These are phyloP conservation scores for Aphodius granarius DNA, from an alignment of 2,888 invertebrate genomes.

Conservation along the genomic window DNA sequence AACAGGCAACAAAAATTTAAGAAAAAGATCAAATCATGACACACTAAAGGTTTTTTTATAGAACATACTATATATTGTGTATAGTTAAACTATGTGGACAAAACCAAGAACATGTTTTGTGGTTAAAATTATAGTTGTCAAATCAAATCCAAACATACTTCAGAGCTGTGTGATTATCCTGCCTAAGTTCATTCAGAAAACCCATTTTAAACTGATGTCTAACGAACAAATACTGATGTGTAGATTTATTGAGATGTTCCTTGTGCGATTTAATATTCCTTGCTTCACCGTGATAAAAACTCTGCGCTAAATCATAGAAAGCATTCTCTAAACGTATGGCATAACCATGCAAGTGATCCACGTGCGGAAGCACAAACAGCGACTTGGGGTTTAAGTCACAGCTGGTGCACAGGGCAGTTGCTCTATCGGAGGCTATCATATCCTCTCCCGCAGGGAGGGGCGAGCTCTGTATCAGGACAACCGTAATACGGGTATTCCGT, in stretches of 20 bases:
- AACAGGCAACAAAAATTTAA: slow-evolving; percentile 3
- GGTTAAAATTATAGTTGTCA: background rate
- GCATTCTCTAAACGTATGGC: slow-evolving; percentile 85
- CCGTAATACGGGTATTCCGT: slow-evolving; percentile 74
- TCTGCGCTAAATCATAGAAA: slow-evolving; percentile 90
- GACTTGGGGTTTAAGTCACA: slow-evolving; percentile 92
- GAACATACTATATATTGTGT: no score
- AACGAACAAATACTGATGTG: slow-evolving; percentile 90
- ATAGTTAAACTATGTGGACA: no score
- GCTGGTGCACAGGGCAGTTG: slow-evolving; percentile 84
- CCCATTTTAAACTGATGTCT: slow-evolving; percentile 97
- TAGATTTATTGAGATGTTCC: slow-evolving; percentile 87
- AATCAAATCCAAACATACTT: slow-evolving; percentile 58
- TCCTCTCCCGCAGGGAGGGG: slow-evolving; percentile 80
- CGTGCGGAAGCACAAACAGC: slow-evolving; percentile 84
- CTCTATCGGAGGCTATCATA: slow-evolving; percentile 84
- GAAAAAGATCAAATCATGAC: no score
- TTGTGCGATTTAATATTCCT: slow-evolving; percentile 85
- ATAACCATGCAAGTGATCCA: slow-evolving; percentile 80
- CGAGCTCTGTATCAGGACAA: slow-evolving; percentile 88
- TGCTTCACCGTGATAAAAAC: slow-evolving; percentile 88
- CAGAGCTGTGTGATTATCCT: slow-evolving; percentile 83
- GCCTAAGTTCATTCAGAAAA: slow-evolving; percentile 90
- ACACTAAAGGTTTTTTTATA: no score
- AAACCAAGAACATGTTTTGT: no score